Percentiles rank a stretch among this genome's conserved stretches.
Evolutionary conservation across 2,888 invertebrate genomes (phyloP).

Genomic region (Entomobrya proxima): DNA sequence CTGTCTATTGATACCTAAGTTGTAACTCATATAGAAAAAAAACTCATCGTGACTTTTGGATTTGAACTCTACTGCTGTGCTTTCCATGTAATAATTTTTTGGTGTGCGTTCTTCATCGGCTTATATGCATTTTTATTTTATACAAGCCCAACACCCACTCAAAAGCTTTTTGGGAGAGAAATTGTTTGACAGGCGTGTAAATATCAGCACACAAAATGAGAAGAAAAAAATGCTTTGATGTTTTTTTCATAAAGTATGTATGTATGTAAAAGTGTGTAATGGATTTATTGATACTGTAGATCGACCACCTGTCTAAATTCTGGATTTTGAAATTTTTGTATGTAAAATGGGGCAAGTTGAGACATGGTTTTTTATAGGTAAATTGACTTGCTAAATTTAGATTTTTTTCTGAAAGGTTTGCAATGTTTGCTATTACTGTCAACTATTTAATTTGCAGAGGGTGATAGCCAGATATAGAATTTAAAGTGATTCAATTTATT

Average conservation of each 20-base stretch:
- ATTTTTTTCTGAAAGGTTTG: neutral
- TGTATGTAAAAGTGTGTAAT: no score
- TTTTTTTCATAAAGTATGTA: no score
- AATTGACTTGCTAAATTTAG: neutral
- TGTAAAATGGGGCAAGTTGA: neutral
- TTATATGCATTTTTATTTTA: neutral
- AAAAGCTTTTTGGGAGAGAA: no score
- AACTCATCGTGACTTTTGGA: no score
- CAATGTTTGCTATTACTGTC: neutral
- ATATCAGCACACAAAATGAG: no score
- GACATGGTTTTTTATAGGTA: neutral
- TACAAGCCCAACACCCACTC: slow-evolving; percentile 7
- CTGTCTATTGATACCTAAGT: no score
- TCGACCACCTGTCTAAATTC: slow-evolving; percentile 12
- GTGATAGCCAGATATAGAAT: neutral
- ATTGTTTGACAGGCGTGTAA: neutral
- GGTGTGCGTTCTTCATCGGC: no score
- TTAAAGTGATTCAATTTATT: slow-evolving; percentile 7
- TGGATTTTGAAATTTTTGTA: neutral
- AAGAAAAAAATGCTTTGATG: no score
- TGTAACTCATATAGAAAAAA: no score
- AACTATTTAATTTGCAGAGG: neutral
- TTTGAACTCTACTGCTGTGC: no score
- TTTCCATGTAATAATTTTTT: no score
- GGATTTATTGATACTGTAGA: no score